Conservation (phyloP, 2,888 invertebrate species). For the Cerceris ruficornis region DNA sequence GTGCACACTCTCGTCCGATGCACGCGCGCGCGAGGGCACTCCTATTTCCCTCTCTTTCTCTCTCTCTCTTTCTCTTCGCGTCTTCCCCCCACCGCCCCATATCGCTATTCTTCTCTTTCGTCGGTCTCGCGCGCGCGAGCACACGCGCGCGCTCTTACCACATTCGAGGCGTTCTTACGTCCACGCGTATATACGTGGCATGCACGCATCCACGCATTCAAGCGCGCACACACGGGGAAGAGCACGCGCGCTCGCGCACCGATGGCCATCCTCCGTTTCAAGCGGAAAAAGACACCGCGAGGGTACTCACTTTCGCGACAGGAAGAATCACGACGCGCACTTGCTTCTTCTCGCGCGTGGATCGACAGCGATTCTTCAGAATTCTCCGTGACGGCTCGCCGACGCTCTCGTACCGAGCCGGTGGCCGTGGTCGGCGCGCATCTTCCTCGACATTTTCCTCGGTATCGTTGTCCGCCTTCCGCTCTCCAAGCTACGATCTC, state of each 20-base stretch:
- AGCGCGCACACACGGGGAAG: slow-evolving; percentile 2
- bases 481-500: too few species aligned
- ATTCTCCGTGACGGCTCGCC: slow-evolving; percentile 45
- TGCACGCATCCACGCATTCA: not conserved
- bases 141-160: slow-evolving; percentile 14
- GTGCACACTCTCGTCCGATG: slow-evolving; percentile 61
- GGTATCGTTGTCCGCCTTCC: not conserved
- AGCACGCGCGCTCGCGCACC: not conserved
- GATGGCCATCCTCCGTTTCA: slow-evolving; percentile 1
- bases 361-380: slow-evolving; percentile 49
- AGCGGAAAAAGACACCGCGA: not conserved
- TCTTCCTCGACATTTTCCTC: slow-evolving; percentile 53
- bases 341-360: slow-evolving; percentile 25
- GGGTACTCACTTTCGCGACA: slow-evolving; percentile 62
- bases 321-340: slow-evolving; percentile 41
- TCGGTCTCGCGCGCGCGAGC: slow-evolving; percentile 40
- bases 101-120: not conserved
- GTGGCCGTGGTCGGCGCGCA: slow-evolving; percentile 44
- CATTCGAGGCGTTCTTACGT: not conserved
- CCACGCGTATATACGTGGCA: not conserved
- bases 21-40: slow-evolving; percentile 48
- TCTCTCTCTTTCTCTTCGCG: slow-evolving; percentile 38
- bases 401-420: slow-evolving; percentile 56
- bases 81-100: slow-evolving; percentile 15
- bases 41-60: slow-evolving; percentile 14